Conservation (phyloP, 2,113 vertebrate genomes). For the Tetraodon nigroviridis region DNA sequence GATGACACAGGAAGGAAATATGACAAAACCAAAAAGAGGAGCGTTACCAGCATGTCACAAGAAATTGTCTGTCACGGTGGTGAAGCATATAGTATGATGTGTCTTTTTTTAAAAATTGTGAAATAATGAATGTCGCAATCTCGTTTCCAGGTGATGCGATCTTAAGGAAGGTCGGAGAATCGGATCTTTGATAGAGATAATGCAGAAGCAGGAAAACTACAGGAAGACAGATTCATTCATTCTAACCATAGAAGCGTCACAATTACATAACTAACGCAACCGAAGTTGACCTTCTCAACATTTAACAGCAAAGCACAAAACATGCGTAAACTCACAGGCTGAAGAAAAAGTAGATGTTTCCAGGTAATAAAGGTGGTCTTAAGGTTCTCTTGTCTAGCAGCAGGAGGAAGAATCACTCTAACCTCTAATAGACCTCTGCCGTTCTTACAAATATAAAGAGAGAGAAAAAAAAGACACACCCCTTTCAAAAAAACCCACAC, state of each 20-base stretch:
- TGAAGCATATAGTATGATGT: too few relatives aligned
- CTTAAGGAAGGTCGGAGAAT: too few relatives aligned
- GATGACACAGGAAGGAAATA: slow-evolving; percentile 39
- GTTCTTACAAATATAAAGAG: slow-evolving; percentile 69
- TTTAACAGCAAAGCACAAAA: not conserved
- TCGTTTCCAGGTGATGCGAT: too few relatives aligned
- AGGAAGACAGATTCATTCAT: too few relatives aligned
- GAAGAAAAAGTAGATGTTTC: slow-evolving; percentile 19
- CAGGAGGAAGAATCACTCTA: slow-evolving; percentile 47
- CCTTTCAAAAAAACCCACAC: slow-evolving; percentile 55
- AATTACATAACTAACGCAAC: too few relatives aligned
- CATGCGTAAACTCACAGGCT: slow-evolving; percentile 54
- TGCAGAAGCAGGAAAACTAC: too few relatives aligned
- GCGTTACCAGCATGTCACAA: too few relatives aligned
- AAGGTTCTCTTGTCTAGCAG: slow-evolving; percentile 8
- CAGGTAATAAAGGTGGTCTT: slow-evolving; percentile 18
- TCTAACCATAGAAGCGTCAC: too few relatives aligned
- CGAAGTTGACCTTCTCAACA: not conserved
- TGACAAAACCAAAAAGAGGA: slow-evolving; percentile 19
- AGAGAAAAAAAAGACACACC: slow-evolving; percentile 33
- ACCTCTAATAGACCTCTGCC: slow-evolving; percentile 66
- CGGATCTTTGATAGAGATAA: too few relatives aligned
- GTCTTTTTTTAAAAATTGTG: too few relatives aligned
- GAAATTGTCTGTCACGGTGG: too few relatives aligned
- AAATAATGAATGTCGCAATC: too few relatives aligned